Evolutionary conservation across 37 sponge, comb jelly and placozoan genomes (phyloP).

Genomic region (Halisarca cf. caerulea): DNA sequence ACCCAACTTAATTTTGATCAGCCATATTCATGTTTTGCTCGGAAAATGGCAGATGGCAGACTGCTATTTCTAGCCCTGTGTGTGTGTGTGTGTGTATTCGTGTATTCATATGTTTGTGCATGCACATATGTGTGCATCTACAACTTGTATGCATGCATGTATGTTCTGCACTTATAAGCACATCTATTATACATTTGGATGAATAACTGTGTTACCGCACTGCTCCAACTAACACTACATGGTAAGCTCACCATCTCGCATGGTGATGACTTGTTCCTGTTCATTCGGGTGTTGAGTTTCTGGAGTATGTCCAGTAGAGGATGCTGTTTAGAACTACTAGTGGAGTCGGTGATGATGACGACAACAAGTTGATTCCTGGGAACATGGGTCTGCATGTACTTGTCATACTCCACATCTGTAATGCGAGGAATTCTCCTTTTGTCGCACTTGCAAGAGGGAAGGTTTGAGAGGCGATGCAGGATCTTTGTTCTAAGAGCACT

Average conservation of each 20-base stretch:
- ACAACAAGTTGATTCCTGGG: slow-evolving; percentile 75
- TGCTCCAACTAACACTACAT: too few relatives aligned
- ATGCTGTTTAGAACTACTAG: neutral
- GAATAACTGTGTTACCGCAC: too few relatives aligned
- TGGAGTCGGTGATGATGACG: slow-evolving; percentile 53
- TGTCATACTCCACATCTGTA: slow-evolving; percentile 87
- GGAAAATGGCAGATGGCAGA: too few relatives aligned
- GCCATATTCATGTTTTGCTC: too few relatives aligned
- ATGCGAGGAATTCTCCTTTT: slow-evolving; percentile 65
- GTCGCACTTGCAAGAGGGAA: slow-evolving; percentile 78
- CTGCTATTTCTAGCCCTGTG: too few relatives aligned
- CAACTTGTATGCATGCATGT: neutral
- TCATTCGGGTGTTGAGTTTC: slow-evolving; percentile 50
- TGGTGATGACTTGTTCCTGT: slow-evolving; percentile 66
- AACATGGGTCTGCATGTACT: slow-evolving; percentile 67
- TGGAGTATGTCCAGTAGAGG: neutral
- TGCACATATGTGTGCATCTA: too few relatives aligned
- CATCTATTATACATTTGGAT: neutral
- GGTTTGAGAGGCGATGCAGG: slow-evolving; percentile 17
- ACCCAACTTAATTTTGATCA: too few relatives aligned
- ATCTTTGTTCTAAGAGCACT: slow-evolving; percentile 62
- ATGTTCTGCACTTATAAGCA: neutral
- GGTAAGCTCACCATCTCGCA: slow-evolving; percentile 66
- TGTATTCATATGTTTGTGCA: neutral
- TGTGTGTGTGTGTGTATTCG: neutral